phyloP scores from a whole-genome alignment of 2,888 invertebrate genomes.

The Phorcus lineatus region DNA sequence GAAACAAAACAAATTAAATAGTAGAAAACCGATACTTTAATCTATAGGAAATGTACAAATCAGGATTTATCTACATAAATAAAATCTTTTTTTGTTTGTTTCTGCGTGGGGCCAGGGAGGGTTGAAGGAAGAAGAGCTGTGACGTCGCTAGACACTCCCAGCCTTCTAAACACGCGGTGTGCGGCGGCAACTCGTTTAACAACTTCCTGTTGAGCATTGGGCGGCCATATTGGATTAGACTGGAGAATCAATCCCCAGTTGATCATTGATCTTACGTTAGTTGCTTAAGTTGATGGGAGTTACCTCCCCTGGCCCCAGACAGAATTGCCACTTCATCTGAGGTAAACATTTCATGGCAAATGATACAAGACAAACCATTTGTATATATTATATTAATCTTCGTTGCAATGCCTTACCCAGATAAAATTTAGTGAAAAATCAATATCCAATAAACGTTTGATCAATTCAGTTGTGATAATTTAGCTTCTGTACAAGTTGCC shows the following conservation, averaged over 20 bases:
- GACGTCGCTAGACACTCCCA: neutral
- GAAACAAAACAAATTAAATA: neutral
- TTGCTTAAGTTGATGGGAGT: neutral
- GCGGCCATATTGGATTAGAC: neutral
- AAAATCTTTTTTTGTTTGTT: constrained; percentile 5
- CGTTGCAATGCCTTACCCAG: constrained; percentile 1
- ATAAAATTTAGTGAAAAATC: neutral
- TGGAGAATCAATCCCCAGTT: neutral
- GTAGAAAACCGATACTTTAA: constrained; percentile 31
- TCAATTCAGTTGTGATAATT: constrained; percentile 2
- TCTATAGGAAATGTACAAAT: constrained; percentile 34
- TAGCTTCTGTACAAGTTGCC: constrained; percentile 7
- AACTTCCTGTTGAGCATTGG: neutral
- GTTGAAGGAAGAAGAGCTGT: neutral
- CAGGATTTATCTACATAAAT: constrained; percentile 29
- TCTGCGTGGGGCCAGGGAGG: constrained; percentile 17
- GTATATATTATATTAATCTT: neutral
- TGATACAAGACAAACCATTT: constrained; percentile 12
- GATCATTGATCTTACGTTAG: neutral
- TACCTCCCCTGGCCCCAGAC: neutral
- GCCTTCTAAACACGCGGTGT: too few relatives aligned
- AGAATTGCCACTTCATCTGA: neutral
- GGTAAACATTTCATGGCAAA: constrained; percentile 22
- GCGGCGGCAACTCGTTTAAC: too few relatives aligned
- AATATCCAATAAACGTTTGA: neutral